Evolutionary conservation across 2,888 invertebrate genomes (phyloP).

Genomic region (Pachydiplax longipennis): DNA sequence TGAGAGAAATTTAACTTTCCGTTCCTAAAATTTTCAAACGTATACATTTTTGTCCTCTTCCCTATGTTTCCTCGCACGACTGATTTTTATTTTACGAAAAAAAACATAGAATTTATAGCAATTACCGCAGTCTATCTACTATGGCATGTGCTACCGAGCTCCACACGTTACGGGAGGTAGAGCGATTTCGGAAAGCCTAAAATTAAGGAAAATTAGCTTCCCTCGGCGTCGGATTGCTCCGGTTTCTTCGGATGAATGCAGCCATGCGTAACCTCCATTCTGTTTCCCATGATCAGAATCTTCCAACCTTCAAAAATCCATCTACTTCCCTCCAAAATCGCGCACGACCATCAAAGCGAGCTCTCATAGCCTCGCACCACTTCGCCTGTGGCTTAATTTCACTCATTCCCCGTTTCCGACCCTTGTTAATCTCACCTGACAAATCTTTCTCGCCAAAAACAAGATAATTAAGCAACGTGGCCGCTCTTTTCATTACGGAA

Average conservation of each 20-base stretch:
- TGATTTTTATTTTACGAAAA: too few species aligned
- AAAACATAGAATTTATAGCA: too few species aligned
- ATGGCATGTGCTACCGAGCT: too few species aligned
- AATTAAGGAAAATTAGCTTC: background rate
- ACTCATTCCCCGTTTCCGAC: background rate
- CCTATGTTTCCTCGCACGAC: too few species aligned
- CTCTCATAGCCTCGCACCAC: background rate
- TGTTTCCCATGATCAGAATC: background rate
- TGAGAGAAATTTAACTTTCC: too few species aligned
- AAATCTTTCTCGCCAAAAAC: background rate
- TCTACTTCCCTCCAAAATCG: background rate
- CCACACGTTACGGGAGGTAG: too few species aligned
- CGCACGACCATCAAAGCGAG: background rate
- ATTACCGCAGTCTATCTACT: too few species aligned
- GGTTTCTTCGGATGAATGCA: background rate
- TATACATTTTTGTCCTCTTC: too few species aligned
- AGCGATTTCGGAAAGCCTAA: background rate
- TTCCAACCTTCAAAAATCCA: background rate
- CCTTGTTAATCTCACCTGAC: background rate
- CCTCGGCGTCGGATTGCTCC: background rate
- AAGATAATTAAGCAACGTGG: background rate
- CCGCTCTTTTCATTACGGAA: too few species aligned
- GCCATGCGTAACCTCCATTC: background rate
- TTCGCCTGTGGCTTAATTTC: background rate
- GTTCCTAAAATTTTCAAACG: too few species aligned